Conservation (phyloP, 1,140 invertebrate species). For the Ceratina japonica region DNA sequence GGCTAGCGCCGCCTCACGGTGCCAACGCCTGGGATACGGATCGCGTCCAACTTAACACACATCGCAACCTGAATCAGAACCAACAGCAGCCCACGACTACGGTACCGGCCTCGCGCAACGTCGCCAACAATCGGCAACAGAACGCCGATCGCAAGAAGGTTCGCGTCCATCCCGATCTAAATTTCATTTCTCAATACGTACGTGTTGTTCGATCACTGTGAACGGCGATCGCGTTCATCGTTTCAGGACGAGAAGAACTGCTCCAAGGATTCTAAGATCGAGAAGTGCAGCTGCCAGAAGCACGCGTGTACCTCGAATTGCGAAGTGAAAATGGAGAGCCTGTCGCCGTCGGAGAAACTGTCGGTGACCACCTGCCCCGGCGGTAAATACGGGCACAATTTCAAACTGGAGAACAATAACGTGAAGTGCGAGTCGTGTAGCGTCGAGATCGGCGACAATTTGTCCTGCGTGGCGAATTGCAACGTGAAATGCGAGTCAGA, state of each 20-base stretch:
- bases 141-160: constrained; percentile 74
- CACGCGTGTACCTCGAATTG: constrained; percentile 73
- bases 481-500: constrained; percentile 77
- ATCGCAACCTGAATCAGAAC: constrained; percentile 80
- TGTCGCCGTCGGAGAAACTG: constrained; percentile 73
- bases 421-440: constrained; percentile 77
- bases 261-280: constrained; percentile 64
- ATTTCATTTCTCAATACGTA: not conserved
- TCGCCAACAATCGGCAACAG: constrained; percentile 68
- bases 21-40: constrained; percentile 81
- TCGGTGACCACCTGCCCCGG: constrained; percentile 61
- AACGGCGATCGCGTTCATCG: not conserved
- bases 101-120: constrained; percentile 65
- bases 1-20: constrained; percentile 83
- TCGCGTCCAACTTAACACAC: constrained; percentile 84
- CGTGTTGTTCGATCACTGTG: not conserved
- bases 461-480: constrained; percentile 72
- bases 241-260: constrained; percentile 71
- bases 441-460: constrained; percentile 69
- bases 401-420: constrained; percentile 77
- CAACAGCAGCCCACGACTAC: constrained; percentile 52
- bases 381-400: constrained; percentile 59
- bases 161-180: not conserved
- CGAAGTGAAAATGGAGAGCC: constrained; percentile 75
- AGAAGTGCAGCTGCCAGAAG: constrained; percentile 72